Conservation (phyloP, 2,888 invertebrate genomes). For the Apoda limacodes region DNA sequence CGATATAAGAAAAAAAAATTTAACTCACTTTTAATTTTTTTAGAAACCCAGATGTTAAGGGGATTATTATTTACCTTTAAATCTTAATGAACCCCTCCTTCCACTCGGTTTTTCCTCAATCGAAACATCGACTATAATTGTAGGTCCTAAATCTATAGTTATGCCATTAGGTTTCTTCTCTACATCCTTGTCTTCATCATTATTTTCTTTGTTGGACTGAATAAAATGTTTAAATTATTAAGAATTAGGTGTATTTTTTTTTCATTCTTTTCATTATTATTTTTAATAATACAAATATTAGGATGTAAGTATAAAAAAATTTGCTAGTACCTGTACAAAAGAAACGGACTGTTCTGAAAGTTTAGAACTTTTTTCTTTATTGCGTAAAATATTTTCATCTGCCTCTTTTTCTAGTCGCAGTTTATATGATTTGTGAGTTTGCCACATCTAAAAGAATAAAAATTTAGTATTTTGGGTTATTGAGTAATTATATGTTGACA, state of each 20-base stretch:
- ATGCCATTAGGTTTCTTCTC: conserved; percentile 51
- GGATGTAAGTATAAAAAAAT: not conserved
- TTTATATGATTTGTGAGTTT: conserved; percentile 80
- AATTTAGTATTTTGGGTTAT: not conserved
- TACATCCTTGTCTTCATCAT: conserved; percentile 28
- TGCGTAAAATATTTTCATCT: conserved; percentile 79
- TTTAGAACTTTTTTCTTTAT: conserved; percentile 79
- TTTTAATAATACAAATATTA: not conserved
- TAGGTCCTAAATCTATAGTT: conserved; percentile 37
- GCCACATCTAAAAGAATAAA: conserved; percentile 66
- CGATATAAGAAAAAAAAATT: too few relatives aligned
- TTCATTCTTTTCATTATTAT: conserved; percentile 3
- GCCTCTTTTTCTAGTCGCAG: conserved; percentile 79
- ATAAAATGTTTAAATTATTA: too few relatives aligned
- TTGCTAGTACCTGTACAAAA: conserved; percentile 67
- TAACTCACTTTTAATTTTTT: too few relatives aligned
- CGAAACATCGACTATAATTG: conserved; percentile 41
- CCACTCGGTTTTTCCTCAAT: conserved; percentile 41
- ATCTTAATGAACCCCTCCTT: conserved; percentile 63
- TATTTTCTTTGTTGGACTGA: conserved; percentile 40
- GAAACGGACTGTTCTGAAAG: conserved; percentile 71
- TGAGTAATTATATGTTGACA: too few relatives aligned
- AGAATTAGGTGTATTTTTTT: too few relatives aligned
- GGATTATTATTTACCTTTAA: conserved; percentile 58
- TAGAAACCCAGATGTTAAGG: too few relatives aligned